Evolutionary conservation across 1,140 invertebrate species (phyloP), one percentile per base, ranked within the genome.

Genomic region (Rhopalosiphum maidis): DNA sequence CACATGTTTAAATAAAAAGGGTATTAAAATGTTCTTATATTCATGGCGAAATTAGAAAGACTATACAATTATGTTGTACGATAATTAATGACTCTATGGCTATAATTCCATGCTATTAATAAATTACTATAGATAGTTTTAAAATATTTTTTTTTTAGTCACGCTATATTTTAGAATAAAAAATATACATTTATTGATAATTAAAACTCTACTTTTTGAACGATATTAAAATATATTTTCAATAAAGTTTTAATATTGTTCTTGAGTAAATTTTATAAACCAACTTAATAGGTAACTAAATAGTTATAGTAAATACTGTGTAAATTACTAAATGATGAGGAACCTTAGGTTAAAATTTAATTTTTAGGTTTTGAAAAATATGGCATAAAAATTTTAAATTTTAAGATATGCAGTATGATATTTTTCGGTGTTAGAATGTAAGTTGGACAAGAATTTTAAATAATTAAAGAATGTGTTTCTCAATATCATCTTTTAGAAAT

Each of bases 1-100:
- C 86, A 87, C 46, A 48, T 87, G 86, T 87, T 87, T 87, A 48
- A 48, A 46, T 87, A 35, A 87, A 48, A 48, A n/a, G 46, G 86
- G 18, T 87, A 87, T n/a, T 21, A 37, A 85, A 41, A 86, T 86
- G 35, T 37, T 37, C 35, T 37, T 86, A 48, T 48, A 37, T 25
- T 54, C 46, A 15, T 35, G 87, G 51, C 8, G 1, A n/a, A 89
- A 37, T 37, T 89, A 48, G 7, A 35, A 25, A 43, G 30, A 46
- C 43, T 22, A 87, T 87, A 87, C 46, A 87, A 87, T 87, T 48
- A 54, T 21, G 87, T 89, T 54, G 25, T 35, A 37, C 35, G 30
- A 54, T 89, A 89, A 89, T 89, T 89, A 89, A 89, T 87, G 48
- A 22, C 48, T 37, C 8, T 89, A 87, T n/a, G 37, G n/a, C 35